phyloP scores from a whole-genome alignment of 2,113 vertebrate species.

The Marcusenius ussheri region DNA sequence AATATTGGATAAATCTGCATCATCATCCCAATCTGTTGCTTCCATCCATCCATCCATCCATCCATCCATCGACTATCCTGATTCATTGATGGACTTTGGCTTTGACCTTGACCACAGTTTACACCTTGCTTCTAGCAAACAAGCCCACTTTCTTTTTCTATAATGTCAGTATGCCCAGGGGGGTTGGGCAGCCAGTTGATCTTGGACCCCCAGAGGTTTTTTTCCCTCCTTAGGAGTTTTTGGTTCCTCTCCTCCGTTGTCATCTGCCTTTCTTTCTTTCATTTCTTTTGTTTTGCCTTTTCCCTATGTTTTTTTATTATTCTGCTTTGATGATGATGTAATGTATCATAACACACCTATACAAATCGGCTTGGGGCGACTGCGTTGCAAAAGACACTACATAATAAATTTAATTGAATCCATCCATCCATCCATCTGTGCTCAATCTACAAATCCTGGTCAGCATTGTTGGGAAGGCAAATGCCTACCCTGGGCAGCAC shows the following conservation, averaged over 20 bases:
- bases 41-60: not conserved
- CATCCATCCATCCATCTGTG: not conserved
- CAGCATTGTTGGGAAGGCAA: not conserved
- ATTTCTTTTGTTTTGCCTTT: not conserved
- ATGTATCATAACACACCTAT: not conserved
- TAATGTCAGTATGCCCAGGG: not conserved
- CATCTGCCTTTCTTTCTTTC: not conserved
- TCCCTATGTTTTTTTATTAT: not conserved
- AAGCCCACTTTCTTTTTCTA: not conserved
- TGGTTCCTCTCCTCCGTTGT: not conserved
- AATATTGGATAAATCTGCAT: not conserved
- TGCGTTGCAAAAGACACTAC: not conserved
- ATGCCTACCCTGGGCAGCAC: not conserved
- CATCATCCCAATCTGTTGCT: not conserved
- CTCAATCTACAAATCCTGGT: not conserved
- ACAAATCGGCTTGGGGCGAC: not conserved
- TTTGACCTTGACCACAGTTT: not conserved
- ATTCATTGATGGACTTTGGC: not conserved
- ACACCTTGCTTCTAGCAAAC: not conserved
- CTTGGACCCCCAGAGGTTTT: not conserved
- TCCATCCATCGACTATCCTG: not conserved
- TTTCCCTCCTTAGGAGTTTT: not conserved
- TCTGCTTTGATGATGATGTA: not conserved
- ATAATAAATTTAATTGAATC: not conserved
- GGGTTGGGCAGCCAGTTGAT: not conserved